Evolutionary conservation across 2,888 invertebrate genomes (phyloP).

Genomic region (Chymomyza amoena): DNA sequence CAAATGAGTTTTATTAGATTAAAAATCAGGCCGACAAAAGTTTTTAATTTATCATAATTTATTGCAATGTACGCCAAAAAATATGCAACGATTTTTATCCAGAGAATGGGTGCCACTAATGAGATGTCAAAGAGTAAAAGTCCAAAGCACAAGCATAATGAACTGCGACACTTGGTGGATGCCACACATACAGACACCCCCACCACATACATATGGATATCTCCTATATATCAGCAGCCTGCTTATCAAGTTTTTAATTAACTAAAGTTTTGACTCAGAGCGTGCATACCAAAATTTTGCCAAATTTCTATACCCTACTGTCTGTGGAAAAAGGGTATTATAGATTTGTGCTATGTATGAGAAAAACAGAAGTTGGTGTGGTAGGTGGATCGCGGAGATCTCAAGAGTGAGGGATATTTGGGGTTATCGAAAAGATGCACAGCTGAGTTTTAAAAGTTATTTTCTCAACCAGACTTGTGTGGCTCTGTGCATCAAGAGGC

Average conservation of each 20-base stretch:
- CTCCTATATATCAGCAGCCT: conserved; percentile 5
- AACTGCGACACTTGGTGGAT: conserved; percentile 3
- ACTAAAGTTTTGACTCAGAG: conserved; percentile 21
- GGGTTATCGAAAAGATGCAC: too few species aligned
- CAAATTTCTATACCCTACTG: too few species aligned
- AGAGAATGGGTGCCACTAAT: conserved; percentile 9
- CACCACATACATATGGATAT: neutral
- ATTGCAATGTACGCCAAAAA: conserved; percentile 34
- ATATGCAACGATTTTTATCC: conserved; percentile 19
- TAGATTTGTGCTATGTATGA: neutral
- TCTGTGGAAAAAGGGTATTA: conserved; percentile 7
- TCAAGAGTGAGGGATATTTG: too few species aligned
- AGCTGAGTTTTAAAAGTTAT: too few species aligned
- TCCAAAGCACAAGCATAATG: conserved; percentile 8
- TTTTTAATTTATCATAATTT: conserved; percentile 33
- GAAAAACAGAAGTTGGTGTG: too few species aligned
- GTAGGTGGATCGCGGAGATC: neutral
- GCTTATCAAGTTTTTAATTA: conserved; percentile 57
- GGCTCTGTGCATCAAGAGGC: too few species aligned
- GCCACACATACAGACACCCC: neutral
- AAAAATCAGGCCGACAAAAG: conserved; percentile 3
- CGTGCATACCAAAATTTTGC: conserved; percentile 41
- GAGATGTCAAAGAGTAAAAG: conserved; percentile 2
- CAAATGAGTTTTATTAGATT: conserved; percentile 43
- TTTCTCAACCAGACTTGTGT: too few species aligned